Conservation (phyloP, 2,888 invertebrate genomes). For the Baronia brevicornis region DNA sequence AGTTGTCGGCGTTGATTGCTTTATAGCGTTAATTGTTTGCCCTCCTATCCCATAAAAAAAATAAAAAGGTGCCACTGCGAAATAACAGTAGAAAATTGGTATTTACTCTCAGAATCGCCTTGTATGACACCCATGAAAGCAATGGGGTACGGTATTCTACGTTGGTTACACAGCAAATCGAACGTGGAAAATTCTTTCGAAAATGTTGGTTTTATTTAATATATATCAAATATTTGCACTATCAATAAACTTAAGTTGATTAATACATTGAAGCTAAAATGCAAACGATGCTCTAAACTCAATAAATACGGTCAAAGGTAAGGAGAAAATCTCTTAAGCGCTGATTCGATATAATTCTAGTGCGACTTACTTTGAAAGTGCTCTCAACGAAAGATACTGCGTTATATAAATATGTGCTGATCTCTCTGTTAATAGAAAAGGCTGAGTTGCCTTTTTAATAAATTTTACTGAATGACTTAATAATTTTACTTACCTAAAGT, state of each 20-base stretch:
- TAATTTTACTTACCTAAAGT: too few relatives aligned
- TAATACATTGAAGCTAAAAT: constrained; percentile 11
- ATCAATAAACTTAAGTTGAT: constrained; percentile 5
- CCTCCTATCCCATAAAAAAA: too few relatives aligned
- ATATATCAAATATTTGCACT: constrained; percentile 6
- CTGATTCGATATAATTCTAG: constrained; percentile 13
- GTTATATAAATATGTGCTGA: constrained; percentile 4
- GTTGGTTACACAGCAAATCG: too few relatives aligned
- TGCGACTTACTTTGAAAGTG: constrained; percentile 12
- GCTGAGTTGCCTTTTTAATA: constrained; percentile 11
- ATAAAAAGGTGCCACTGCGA: too few relatives aligned
- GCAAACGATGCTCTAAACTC: constrained; percentile 8
- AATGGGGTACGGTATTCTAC: too few relatives aligned
- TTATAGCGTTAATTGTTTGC: too few relatives aligned
- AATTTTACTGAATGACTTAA: too few relatives aligned
- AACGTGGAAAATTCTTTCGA: too few relatives aligned
- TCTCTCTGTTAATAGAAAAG: constrained; percentile 11
- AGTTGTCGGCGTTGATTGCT: too few relatives aligned
- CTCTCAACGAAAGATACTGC: constrained; percentile 9
- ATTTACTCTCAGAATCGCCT: too few relatives aligned
- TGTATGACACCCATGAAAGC: too few relatives aligned
- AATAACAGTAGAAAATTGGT: too few relatives aligned
- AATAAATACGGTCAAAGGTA: constrained; percentile 7
- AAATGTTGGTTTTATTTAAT: constrained; percentile 5
- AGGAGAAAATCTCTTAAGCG: constrained; percentile 12